A percentile compares a stretch with the other conserved stretches of the same genome.
phyloP scores from a whole-genome alignment of 2,113 vertebrate species.

The Dipodomys stephensi region DNA sequence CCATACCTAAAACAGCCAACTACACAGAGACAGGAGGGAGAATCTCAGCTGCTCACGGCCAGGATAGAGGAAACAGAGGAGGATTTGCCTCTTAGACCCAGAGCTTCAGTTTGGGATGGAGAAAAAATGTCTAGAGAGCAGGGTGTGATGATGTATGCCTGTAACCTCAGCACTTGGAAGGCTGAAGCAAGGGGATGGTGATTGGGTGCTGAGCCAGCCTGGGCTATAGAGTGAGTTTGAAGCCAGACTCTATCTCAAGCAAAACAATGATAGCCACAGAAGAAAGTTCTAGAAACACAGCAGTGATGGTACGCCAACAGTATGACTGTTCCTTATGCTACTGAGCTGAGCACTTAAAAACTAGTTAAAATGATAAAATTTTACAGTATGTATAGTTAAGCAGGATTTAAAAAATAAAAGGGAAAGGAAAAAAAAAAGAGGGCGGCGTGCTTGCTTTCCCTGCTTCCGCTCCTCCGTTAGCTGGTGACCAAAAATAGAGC shows the following conservation, averaged over 20 bases:
- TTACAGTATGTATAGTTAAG: conserved; percentile 13
- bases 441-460: conserved; percentile 53
- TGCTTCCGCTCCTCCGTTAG: conserved; percentile 81
- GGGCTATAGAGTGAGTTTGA: too few species aligned
- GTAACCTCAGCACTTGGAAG: too few species aligned
- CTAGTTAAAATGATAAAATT: conserved; percentile 26
- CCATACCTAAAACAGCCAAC: not conserved
- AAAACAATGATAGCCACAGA: too few species aligned
- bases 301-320: too few species aligned
- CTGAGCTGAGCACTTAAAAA: not conserved
- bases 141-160: too few species aligned
- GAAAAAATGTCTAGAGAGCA: not conserved
- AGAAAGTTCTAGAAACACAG: not conserved
- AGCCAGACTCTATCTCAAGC: too few species aligned
- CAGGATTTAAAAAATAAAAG: conserved; percentile 7
- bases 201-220: too few species aligned
- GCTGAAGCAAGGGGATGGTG: too few species aligned
- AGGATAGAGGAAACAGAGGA: not conserved
- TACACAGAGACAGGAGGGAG: not conserved
- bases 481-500: conserved; percentile 87
- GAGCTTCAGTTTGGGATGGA: not conserved
- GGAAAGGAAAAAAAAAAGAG: not conserved
- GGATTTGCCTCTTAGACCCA: not conserved
- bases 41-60: not conserved
- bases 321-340: rapidly evolving